Conservation (phyloP, 2,113 vertebrate species). For the Trematomus loennbergii region DNA sequence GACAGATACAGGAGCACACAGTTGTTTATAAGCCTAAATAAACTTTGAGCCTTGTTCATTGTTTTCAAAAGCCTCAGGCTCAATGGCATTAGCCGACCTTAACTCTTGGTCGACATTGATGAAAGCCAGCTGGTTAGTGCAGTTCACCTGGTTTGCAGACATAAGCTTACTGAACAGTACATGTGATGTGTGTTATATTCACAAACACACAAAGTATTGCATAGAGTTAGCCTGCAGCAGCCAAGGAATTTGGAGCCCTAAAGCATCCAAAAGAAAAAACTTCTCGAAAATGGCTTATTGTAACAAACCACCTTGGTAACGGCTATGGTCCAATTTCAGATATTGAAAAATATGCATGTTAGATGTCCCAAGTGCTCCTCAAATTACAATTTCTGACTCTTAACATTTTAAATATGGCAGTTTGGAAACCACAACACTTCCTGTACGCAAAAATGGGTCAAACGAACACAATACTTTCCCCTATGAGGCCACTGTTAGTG, state of each 20-base stretch:
- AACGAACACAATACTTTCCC: too few species aligned
- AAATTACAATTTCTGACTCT: not conserved
- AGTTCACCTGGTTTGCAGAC: slow-evolving; percentile 56
- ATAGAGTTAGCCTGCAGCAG: not conserved
- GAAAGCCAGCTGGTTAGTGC: slow-evolving; percentile 40
- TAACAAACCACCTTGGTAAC: not conserved
- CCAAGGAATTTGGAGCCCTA: slow-evolving; percentile 20
- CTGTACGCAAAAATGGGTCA: too few species aligned
- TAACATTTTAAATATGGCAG: too few species aligned
- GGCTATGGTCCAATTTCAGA: not conserved
- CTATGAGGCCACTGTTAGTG: too few species aligned
- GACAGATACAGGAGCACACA: not conserved
- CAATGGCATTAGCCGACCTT: not conserved
- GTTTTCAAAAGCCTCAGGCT: slow-evolving; percentile 13
- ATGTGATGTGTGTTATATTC: slow-evolving; percentile 8
- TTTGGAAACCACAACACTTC: too few species aligned
- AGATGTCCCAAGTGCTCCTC: not conserved
- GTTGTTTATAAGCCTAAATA: not conserved
- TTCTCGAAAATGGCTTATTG: not conserved
- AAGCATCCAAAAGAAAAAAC: slow-evolving; percentile 30
- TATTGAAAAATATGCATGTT: not conserved
- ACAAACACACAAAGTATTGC: not conserved
- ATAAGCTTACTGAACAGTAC: not conserved
- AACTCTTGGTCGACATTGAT: not conserved
- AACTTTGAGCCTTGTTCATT: slow-evolving; percentile 4